Base-by-base conservation (phyloP, 1,140 invertebrate species). In the Drosophila quadrilineata region DNA sequence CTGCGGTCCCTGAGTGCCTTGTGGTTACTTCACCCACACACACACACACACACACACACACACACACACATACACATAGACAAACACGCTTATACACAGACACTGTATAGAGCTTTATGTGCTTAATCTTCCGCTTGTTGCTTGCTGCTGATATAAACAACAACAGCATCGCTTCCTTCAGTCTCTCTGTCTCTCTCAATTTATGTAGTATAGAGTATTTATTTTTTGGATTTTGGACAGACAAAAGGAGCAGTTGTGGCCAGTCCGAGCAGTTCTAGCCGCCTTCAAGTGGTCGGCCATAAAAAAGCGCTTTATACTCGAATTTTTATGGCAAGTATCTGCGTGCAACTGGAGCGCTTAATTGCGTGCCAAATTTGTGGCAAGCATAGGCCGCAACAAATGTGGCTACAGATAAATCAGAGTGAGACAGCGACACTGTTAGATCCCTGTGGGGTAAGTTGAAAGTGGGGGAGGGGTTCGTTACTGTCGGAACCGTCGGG, bases 311-410 rank as follows among this genome's bases (percentile, higher is more conserved):
- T 43, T 43, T 54, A 31, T 54, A 54, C 38, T 54, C 52, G 38
- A 76, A 43, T 76, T 76, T 75, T 74, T 79, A 70, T 65, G 62
- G 45, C 58, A 64, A 69, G 57, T 43, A 68, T 31, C 45, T 48
- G 33, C 5, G 16, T 38, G 36, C 36, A 38, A 17, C 22, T 22
- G 4, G 49, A 29, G 6, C 28, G 56, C 68, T 79, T 82, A 82
- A 82, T 82, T 84, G 76, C 68, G 75, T 80, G 75, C 75, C 76
- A 82, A 82, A 80, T 82, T 80, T 80, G 75, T 60, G 73, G 70
- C 71, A 36, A 41, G 63, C 59, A 56, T 54, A 59, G 75, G 69
- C 41, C 53, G 50, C 69, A 76, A 80, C 72, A 84, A 82, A 84
- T 82, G 73, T 82, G 77, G 58, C 68, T 59, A 84, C n/a, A 45